Percentiles rank a stretch among this genome's conserved stretches.
These are phyloP conservation scores for Lepidurus couesii DNA, from an alignment of 1,140 invertebrate genomes.

Conservation along the genomic window DNA sequence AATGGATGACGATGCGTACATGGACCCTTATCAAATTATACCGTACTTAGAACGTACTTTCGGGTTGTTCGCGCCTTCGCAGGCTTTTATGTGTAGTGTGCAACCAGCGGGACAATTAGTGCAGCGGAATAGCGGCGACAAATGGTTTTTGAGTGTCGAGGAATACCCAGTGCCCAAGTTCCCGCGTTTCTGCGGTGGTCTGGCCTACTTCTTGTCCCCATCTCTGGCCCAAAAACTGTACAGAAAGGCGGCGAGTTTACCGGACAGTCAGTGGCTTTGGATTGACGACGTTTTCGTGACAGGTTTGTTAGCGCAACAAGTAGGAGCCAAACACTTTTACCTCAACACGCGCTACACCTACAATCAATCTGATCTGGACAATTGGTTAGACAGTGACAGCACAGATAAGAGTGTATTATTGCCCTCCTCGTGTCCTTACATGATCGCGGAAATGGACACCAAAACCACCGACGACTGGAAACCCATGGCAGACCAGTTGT, in stretches of 20 bases:
- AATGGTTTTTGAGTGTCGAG: constrained; percentile 44
- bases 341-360: constrained; percentile 44
- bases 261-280: constrained; percentile 47
- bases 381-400: constrained; percentile 38
- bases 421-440: constrained; percentile 36
- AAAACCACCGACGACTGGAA: constrained; percentile 35
- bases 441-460: constrained; percentile 39
- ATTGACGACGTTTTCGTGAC: constrained; percentile 52
- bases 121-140: constrained; percentile 41
- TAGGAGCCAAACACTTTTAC: constrained; percentile 41
- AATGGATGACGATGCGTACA: constrained; percentile 52
- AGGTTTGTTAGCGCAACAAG: constrained; percentile 44
- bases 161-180: constrained; percentile 44
- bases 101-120: constrained; percentile 43
- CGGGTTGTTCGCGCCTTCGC: constrained; percentile 34
- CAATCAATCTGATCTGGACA: constrained; percentile 40
- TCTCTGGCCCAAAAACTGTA: constrained; percentile 51
- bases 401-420: constrained; percentile 20
- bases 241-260: constrained; percentile 37
- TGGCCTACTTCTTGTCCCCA: constrained; percentile 53
- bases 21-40: constrained; percentile 48
- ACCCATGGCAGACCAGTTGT: constrained; percentile 37
- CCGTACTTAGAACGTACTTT: constrained; percentile 42
- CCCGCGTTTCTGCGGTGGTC: constrained; percentile 47
- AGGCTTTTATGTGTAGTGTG: constrained; percentile 45